Evolutionary conservation across 2,113 vertebrate genomes (phyloP).

Genomic region (Notarius quadriscutis): DNA sequence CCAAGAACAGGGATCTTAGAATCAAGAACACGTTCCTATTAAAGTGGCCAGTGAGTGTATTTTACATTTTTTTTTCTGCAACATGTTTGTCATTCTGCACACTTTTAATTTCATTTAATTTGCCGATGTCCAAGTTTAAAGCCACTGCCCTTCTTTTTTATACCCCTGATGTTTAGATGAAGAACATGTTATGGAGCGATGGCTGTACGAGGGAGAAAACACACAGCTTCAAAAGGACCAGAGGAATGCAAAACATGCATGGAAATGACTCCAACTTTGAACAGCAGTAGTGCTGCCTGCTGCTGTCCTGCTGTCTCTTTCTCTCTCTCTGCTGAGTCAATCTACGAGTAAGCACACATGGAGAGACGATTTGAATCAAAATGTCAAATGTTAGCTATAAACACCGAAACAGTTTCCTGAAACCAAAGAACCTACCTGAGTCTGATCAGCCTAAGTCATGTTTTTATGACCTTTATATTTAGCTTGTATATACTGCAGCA

Average conservation of each 20-base stretch:
- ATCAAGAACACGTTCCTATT: too few relatives aligned
- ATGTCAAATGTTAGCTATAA: not conserved
- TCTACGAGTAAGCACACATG: not conserved
- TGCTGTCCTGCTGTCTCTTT: slow-evolving; percentile 52
- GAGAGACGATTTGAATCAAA: not conserved
- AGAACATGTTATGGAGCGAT: slow-evolving; percentile 78
- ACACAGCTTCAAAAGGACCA: slow-evolving; percentile 69
- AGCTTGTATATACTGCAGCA: not conserved
- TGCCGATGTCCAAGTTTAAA: not conserved
- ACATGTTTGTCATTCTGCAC: too few relatives aligned
- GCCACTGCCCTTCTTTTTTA: not conserved
- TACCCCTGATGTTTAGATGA: slow-evolving; percentile 70
- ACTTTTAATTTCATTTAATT: not conserved
- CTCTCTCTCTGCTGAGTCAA: slow-evolving; percentile 7
- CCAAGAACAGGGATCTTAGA: too few relatives aligned
- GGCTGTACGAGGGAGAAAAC: slow-evolving; percentile 74
- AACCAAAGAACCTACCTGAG: not conserved
- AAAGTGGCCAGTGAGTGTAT: too few relatives aligned
- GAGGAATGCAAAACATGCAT: slow-evolving; percentile 74
- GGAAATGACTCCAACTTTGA: slow-evolving; percentile 62
- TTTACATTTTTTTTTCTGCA: too few relatives aligned
- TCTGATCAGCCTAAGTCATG: not conserved
- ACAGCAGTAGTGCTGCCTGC: slow-evolving; percentile 60
- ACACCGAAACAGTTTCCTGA: not conserved
- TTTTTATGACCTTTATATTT: not conserved